Base-by-base conservation (phyloP, 2,113 vertebrate species). In the Hipposideros armiger region DNA sequence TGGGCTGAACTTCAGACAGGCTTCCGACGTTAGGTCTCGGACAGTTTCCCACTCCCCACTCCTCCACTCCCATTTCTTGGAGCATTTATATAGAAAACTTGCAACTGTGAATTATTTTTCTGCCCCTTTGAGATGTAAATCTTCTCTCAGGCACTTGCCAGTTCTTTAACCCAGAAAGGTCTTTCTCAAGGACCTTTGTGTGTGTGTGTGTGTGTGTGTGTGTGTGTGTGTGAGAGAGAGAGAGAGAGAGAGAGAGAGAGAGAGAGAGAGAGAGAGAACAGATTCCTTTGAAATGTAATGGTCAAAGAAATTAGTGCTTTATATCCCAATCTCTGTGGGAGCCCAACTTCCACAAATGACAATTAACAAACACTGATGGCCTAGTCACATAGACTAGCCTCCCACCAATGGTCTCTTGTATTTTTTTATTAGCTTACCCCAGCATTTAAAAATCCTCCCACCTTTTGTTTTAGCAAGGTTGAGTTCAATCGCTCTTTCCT, bases 71-170 rank as follows among this genome's bases (percentile, higher is more conserved):
- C 9, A 2, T 89, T 80, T 85, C 17, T 73, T 19, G 7, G 6
- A 54, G 3, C 1, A 17, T 77, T 74, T 87, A 60, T 92, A 78
- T 74, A 70, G 56, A 92, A 91, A 94, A 69, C 8, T 83, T 78
- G 9, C 0, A 56, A 15, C n/a, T 87, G 11, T 73, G 73, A 78
- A 28, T 83, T 50, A 0, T 50, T 42, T 62, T 5, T 90, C 52
- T 42, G 40, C 16, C 3, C 40, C 28, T 74, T 70, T 80, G 42
- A 89, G 15, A 16, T 42, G 5, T 56, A 88, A 60, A 28, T 26
- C 10, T 50, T 89, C 4, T 80, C 47, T 14, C 4, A 30, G 24
- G 0, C 2, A 73, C 28, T 84, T 74, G 30, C 2, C 30, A 82
- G 2, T 74, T 67, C 92, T 90, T 30, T 28, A 77, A 40, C 19